phyloP scores from a whole-genome alignment of 2,797 vertebrate genomes.

The Orientallactaga sibirica region DNA sequence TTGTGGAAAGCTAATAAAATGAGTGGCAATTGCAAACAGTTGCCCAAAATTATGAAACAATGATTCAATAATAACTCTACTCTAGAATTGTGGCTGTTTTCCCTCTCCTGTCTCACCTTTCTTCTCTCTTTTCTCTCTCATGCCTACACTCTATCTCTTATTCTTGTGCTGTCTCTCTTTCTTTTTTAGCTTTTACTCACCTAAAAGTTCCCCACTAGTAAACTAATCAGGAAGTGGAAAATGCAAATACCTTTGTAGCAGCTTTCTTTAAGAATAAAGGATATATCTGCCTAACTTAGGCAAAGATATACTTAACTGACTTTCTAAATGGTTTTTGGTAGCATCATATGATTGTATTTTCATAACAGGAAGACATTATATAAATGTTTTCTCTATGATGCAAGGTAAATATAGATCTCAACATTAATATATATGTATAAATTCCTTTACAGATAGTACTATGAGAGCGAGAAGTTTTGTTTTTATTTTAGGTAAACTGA shows the following conservation, averaged over 20 bases:
- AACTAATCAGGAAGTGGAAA: neutral
- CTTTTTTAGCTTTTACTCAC: neutral
- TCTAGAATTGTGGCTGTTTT: neutral
- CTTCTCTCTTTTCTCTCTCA: too few species aligned
- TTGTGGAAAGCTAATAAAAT: neutral
- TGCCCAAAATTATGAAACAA: slow-evolving; percentile 18
- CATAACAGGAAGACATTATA: neutral
- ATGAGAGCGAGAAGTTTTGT: neutral
- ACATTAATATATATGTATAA: neutral
- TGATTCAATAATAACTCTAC: neutral
- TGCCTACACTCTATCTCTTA: too few species aligned
- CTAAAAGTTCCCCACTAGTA: neutral
- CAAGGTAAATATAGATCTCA: neutral
- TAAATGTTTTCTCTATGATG: neutral
- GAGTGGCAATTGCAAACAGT: neutral
- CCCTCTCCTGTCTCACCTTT: too few species aligned
- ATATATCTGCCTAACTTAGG: neutral
- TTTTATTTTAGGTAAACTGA: neutral
- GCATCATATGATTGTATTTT: slow-evolving; percentile 30
- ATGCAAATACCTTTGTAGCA: neutral
- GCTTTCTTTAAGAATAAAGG: slow-evolving; percentile 28
- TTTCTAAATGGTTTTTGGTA: slow-evolving; percentile 4
- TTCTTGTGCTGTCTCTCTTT: too few species aligned
- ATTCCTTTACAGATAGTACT: neutral
- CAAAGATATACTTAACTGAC: slow-evolving; percentile 40